These are phyloP conservation scores for Platyrinchus mystaceus DNA, from an alignment of 2,797 vertebrate species.

Conservation along the genomic window DNA sequence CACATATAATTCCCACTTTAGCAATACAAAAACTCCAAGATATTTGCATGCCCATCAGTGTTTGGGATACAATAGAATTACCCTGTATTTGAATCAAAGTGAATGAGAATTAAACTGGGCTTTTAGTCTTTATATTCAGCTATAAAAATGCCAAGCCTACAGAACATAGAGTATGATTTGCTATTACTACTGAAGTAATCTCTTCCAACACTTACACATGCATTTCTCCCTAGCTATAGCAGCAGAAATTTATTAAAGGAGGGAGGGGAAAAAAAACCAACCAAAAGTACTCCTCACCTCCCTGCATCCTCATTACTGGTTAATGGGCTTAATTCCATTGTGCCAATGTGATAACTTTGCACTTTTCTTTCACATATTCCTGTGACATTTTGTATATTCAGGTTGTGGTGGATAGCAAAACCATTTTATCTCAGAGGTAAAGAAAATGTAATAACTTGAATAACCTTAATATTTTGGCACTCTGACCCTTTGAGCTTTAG, in stretches of 20 bases:
- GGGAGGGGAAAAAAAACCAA: fast-evolving
- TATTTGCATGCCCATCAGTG: background rate
- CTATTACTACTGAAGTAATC: background rate
- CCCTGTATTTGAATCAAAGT: background rate
- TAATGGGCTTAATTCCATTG: background rate
- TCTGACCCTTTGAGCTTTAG: background rate
- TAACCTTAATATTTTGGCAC: background rate
- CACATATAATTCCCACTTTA: background rate
- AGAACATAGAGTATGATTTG: background rate
- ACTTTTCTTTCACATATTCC: background rate
- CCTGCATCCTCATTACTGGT: background rate
- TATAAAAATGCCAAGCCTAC: background rate
- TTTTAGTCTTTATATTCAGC: background rate
- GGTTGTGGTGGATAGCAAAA: background rate
- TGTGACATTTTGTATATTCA: background rate
- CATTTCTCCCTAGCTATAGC: background rate
- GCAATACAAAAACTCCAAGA: background rate
- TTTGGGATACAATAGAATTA: background rate
- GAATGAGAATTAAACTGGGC: background rate
- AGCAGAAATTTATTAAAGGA: background rate
- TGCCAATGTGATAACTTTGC: background rate
- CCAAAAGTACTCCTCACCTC: background rate
- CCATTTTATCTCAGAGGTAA: background rate
- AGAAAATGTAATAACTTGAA: background rate
- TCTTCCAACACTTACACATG: background rate